Conservation (phyloP, 2,797 vertebrate species). For the Cyprinodon diabolis region DNA sequence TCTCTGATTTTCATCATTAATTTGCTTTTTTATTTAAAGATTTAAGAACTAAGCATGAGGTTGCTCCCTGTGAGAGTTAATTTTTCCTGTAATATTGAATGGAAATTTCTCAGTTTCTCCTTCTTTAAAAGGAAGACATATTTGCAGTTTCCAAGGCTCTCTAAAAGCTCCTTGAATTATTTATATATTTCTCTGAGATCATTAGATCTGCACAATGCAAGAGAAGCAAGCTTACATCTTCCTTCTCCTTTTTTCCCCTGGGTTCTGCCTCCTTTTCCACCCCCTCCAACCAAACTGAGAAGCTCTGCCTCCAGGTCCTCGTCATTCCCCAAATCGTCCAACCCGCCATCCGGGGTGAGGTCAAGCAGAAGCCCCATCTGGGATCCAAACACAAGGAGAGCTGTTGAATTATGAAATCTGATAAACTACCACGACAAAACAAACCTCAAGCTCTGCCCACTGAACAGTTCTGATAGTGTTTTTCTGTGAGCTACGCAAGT, state of each 20-base stretch:
- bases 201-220: neutral
- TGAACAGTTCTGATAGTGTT: neutral
- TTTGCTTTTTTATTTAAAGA: neutral
- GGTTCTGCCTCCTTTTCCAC: constrained; percentile 61
- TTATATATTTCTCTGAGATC: neutral
- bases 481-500: too few species aligned
- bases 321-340: constrained; percentile 80
- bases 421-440: neutral
- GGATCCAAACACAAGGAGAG: constrained; percentile 4
- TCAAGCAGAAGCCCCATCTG: constrained; percentile 90
- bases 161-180: neutral
- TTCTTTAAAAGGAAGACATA: neutral
- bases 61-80: neutral
- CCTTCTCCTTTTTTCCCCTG: constrained; percentile 77
- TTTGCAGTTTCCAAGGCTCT: neutral
- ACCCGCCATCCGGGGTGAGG: constrained; percentile 80
- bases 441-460: neutral
- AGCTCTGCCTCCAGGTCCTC: constrained; percentile 90
- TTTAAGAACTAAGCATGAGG: neutral
- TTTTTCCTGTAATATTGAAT: neutral
- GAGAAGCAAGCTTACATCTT: constrained; percentile 70
- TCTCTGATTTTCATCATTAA: neutral
- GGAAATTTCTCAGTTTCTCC: neutral
- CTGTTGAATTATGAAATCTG: constrained; percentile 17
- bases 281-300: constrained; percentile 83